A percentile compares a stretch with the other conserved stretches of the same genome.
These are phyloP conservation scores for Corythaeola cristata DNA, from an alignment of 2,113 vertebrate genomes.

Conservation along the genomic window DNA sequence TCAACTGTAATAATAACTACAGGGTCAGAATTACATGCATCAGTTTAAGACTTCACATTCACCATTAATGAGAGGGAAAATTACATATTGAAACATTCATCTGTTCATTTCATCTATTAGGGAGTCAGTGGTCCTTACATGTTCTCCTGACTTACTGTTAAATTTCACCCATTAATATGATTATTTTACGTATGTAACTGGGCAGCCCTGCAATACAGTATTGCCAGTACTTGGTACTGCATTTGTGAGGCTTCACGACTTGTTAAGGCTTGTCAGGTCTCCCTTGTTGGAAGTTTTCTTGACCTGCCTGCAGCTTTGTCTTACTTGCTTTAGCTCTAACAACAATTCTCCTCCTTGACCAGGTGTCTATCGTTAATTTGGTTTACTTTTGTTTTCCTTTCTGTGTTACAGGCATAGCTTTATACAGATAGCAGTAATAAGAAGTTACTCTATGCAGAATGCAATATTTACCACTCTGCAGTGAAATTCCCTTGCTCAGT, in stretches of 20 bases:
- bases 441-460: background rate
- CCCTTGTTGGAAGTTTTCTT: background rate
- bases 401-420: background rate
- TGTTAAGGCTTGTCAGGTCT: background rate
- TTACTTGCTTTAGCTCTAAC: background rate
- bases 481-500: background rate
- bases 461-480: background rate
- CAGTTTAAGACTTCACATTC: background rate
- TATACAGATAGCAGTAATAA: background rate
- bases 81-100: background rate
- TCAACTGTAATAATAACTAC: background rate
- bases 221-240: background rate
- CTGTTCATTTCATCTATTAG: background rate
- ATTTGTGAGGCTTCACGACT: background rate
- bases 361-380: background rate
- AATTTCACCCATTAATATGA: background rate
- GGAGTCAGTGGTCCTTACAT: background rate
- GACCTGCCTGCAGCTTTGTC: background rate
- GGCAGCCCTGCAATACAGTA: background rate
- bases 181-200: background rate
- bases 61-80: background rate
- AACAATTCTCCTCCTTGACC: background rate
- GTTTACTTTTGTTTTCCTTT: conserved; percentile 20
- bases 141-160: background rate
- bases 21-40: background rate